These are phyloP conservation scores for Callionymus lyra DNA, from an alignment of 2,113 vertebrate genomes.

Conservation along the genomic window DNA sequence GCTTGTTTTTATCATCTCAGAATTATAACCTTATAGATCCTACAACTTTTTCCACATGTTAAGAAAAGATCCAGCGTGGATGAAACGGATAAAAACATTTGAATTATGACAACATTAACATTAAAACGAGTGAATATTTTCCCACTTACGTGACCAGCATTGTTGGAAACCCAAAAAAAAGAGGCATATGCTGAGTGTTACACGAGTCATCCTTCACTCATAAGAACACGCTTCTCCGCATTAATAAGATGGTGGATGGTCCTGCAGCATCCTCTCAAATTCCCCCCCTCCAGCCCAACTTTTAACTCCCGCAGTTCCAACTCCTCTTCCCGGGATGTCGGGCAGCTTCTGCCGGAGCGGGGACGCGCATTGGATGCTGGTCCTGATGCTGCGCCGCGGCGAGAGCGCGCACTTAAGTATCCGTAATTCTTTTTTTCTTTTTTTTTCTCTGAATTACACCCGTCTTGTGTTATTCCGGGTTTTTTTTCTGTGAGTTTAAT, in stretches of 20 bases:
- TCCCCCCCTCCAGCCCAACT: slow-evolving; percentile 47
- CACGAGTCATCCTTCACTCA: slow-evolving; percentile 66
- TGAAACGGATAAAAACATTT: too few relatives aligned
- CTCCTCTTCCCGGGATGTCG: slow-evolving; percentile 64
- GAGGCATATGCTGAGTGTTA: slow-evolving; percentile 62
- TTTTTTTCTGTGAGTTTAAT: not conserved
- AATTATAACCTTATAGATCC: too few relatives aligned
- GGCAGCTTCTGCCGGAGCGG: slow-evolving; percentile 53
- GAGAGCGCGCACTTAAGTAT: slow-evolving; percentile 63
- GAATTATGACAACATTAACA: too few relatives aligned
- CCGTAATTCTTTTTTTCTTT: slow-evolving; percentile 11
- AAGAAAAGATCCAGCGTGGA: too few relatives aligned
- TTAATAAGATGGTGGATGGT: slow-evolving; percentile 46
- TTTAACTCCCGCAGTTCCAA: slow-evolving; percentile 68
- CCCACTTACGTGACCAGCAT: slow-evolving; percentile 74
- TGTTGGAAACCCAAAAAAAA: slow-evolving; percentile 63
- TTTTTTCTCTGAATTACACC: slow-evolving; percentile 25
- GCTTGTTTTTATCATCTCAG: too few relatives aligned
- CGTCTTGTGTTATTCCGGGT: not conserved
- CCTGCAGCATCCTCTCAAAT: slow-evolving; percentile 51
- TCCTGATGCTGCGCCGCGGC: slow-evolving; percentile 59
- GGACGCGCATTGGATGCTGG: slow-evolving; percentile 56
- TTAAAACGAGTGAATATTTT: slow-evolving; percentile 26
- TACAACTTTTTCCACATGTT: too few relatives aligned
- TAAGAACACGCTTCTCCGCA: slow-evolving; percentile 37